Percentiles rank a stretch among this genome's conserved stretches.
Evolutionary conservation across 2,888 invertebrate genomes (phyloP).

Genomic region (Drosophila gaucha): DNA sequence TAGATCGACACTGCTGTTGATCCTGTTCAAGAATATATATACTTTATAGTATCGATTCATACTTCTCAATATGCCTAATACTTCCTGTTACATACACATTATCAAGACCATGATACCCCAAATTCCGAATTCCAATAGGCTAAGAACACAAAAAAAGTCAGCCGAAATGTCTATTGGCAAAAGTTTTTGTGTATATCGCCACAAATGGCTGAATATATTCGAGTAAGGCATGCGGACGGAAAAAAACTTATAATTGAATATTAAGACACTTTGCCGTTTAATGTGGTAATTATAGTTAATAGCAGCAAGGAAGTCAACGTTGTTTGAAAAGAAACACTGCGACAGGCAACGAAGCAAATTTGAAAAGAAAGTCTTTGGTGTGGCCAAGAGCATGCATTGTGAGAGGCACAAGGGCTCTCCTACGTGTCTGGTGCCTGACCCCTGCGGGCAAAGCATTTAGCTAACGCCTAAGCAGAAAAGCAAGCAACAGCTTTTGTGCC

Average conservation of each 20-base stretch:
- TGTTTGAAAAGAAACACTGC: constrained; percentile 46
- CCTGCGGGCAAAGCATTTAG: constrained; percentile 73
- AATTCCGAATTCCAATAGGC: too few relatives aligned
- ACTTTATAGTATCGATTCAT: too few relatives aligned
- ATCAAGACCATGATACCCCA: too few relatives aligned
- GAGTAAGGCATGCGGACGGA: constrained; percentile 16
- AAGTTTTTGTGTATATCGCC: constrained; percentile 66
- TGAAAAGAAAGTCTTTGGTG: constrained; percentile 41
- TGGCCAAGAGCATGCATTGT: constrained; percentile 37
- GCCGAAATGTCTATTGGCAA: constrained; percentile 34
- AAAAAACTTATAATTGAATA: constrained; percentile 78
- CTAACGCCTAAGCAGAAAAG: constrained; percentile 71
- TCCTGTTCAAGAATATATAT: too few relatives aligned
- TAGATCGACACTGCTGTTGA: too few relatives aligned
- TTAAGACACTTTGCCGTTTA: constrained; percentile 81
- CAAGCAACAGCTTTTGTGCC: constrained; percentile 75
- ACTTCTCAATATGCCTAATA: too few relatives aligned
- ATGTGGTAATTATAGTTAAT: constrained; percentile 81
- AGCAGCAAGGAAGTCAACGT: constrained; percentile 69
- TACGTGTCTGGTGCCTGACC: constrained; percentile 14
- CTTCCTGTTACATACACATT: too few relatives aligned
- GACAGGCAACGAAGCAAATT: constrained; percentile 22
- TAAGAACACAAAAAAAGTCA: not conserved
- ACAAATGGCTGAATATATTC: constrained; percentile 38
- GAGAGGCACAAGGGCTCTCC: constrained; percentile 7